Base-by-base conservation (phyloP, 2,888 invertebrate species). In the Cataglyphis rosenhaueri region DNA sequence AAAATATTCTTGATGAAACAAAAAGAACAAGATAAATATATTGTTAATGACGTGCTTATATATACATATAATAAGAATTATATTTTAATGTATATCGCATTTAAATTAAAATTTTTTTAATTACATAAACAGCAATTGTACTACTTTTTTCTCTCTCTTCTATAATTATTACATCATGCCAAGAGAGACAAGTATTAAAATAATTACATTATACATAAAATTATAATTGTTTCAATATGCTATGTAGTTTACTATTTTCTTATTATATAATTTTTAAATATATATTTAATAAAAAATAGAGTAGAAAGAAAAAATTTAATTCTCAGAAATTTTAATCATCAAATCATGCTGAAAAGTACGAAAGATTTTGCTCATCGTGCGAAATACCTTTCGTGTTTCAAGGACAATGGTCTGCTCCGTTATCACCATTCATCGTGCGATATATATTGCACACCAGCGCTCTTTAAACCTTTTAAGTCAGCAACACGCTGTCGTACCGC, bases 391-490 rank as follows among this genome's bases (percentile, higher is more conserved):
- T 70, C 52, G 66, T 52, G 59, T 75, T 82, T 85, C 82, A 82
- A 82, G 84, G 84, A 86, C 76, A 84, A 89, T 82, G 62, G 64
- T 81, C 35, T 38, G 48, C 73, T 59, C 61, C 12, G 85, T 84
- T 82, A 84, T 85, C 82, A 82, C 86, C 78, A 83, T 87, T 76
- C 76, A 61, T 81, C 62, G 83, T 41, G 78, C 66, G 68, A 70
- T 52, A 84, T 81, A 88, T 73, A 89, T 87, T 83, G 81, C 83
- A 66, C 74, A 66, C 74, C 66, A 61, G 52, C 74, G 81, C 64
- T 85, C 85, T 88, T 88, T 84, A 86, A 88, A 88, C 87, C 87
- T 90, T 89, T 89, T 90, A 87, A 86, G 87, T 84, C 87, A 64
- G 84, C 83, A 86, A 87, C 85, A 66, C 82, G 74, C 86, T 74